phyloP scores from a whole-genome alignment of 1,140 invertebrate species.

The Batillaria attramentaria region DNA sequence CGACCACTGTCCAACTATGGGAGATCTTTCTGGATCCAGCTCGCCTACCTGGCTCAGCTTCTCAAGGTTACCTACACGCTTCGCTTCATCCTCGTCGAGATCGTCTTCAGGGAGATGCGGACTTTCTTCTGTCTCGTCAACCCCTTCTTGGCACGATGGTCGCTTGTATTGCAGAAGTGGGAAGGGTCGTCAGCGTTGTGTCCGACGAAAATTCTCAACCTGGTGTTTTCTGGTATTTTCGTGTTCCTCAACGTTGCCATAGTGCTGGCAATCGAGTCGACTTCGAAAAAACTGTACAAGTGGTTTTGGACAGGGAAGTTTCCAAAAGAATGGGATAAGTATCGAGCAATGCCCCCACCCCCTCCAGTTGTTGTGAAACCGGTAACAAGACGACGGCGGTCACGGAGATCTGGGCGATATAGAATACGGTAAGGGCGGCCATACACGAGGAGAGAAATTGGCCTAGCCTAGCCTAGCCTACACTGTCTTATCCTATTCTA shows the following conservation, averaged over 20 bases:
- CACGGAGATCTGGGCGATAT: too few relatives aligned
- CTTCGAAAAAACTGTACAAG: too few relatives aligned
- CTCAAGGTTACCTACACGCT: conserved; percentile 1
- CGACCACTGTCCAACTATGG: background rate
- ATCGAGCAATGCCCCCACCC: too few relatives aligned
- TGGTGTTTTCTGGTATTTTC: background rate
- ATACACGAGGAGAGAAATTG: too few relatives aligned
- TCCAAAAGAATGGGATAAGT: too few relatives aligned
- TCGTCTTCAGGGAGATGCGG: conserved; percentile 5
- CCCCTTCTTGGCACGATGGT: background rate
- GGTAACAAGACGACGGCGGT: too few relatives aligned
- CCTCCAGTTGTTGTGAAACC: too few relatives aligned
- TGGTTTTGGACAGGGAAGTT: too few relatives aligned
- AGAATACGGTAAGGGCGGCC: too few relatives aligned
- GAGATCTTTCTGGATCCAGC: background rate
- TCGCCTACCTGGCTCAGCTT: background rate
- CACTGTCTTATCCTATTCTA: too few relatives aligned
- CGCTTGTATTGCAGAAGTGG: conserved; percentile 2
- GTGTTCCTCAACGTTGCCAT: background rate
- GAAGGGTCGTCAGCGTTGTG: background rate
- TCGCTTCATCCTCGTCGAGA: conserved; percentile 7
- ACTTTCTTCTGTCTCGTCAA: conserved; percentile 4
- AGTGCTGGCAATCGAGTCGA: background rate
- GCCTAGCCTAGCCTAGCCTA: too few relatives aligned
- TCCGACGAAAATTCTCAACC: conserved; percentile 7